A percentile compares a stretch with the other conserved stretches of the same genome.
These are phyloP conservation scores for Rhinopithecus roxellana DNA, from an alignment of 2,113 vertebrate species.

Conservation along the genomic window DNA sequence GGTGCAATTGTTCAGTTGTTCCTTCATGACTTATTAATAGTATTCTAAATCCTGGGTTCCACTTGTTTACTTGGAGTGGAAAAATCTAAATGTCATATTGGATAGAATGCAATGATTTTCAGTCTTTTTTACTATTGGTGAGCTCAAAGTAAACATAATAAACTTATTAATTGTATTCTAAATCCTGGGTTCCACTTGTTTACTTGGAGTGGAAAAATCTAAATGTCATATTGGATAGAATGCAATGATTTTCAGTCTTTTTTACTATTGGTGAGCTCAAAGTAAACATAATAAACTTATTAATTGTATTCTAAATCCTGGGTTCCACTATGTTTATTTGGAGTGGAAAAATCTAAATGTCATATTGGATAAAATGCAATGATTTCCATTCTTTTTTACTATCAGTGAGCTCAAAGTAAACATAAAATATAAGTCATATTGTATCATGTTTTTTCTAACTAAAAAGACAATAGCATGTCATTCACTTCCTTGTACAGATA, in stretches of 20 bases:
- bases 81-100: conserved; percentile 70
- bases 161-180: no score
- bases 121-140: conserved; percentile 61
- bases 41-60: conserved; percentile 50
- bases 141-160: conserved; percentile 30
- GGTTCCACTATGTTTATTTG: conserved; percentile 70
- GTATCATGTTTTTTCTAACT: conserved; percentile 32
- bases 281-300: no score
- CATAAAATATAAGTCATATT: not conserved
- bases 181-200: no score
- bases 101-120: conserved; percentile 73
- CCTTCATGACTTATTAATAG: conserved; percentile 72
- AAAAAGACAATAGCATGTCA: not conserved
- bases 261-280: no score
- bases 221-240: no score
- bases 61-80: conserved; percentile 67
- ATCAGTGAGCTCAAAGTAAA: conserved; percentile 39
- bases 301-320: conserved; percentile 33
- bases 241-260: no score
- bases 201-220: no score
- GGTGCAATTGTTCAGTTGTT: conserved; percentile 71
- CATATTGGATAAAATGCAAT: conserved; percentile 72
- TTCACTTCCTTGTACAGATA: conserved; percentile 18
- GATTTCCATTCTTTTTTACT: conserved; percentile 71
- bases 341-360: conserved; percentile 65